Evolutionary conservation across 2,113 vertebrate genomes (phyloP).

Genomic region (Oryzias celebensis): DNA sequence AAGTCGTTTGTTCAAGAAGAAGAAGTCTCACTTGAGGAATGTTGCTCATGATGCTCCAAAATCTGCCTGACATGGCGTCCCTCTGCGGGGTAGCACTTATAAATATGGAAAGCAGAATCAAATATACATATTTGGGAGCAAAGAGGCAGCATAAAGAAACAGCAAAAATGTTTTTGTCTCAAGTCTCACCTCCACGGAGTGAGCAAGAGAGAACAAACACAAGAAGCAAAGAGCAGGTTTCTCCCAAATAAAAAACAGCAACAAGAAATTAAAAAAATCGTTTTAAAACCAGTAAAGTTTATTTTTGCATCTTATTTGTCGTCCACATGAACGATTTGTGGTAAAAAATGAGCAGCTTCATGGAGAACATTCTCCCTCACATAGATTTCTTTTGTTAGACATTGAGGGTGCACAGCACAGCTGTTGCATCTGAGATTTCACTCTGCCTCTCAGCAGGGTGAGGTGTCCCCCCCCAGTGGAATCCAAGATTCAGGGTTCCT

Average conservation of each 20-base stretch:
- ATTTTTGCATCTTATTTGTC: conserved; percentile 2
- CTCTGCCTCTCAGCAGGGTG: conserved; percentile 63
- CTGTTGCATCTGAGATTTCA: conserved; percentile 65
- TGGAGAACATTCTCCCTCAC: conserved; percentile 38
- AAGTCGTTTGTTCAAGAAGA: conserved; percentile 56
- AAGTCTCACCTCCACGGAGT: conserved; percentile 39
- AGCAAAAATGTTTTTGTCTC: conserved; percentile 56
- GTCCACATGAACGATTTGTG: conserved; percentile 33
- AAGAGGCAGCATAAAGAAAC: conserved; percentile 62
- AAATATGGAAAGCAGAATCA: conserved; percentile 68
- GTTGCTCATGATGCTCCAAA: conserved; percentile 63
- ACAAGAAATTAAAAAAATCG: not conserved
- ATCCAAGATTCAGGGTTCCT: conserved; percentile 45
- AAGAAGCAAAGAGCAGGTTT: conserved; percentile 32
- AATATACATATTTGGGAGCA: conserved; percentile 57
- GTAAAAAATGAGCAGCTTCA: conserved; percentile 67
- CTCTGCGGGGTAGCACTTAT: conserved; percentile 49
- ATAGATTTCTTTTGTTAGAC: conserved; percentile 44
- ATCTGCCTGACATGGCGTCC: conserved; percentile 57
- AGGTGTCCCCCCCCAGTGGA: conserved; percentile 49
- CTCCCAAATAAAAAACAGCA: conserved; percentile 18
- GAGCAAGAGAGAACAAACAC: conserved; percentile 28
- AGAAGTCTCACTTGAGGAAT: conserved; percentile 57
- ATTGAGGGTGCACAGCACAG: conserved; percentile 52
- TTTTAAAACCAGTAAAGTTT: conserved; percentile 7